phyloP scores from a whole-genome alignment of 2,888 invertebrate species.

The Parnassius mnemosyne region DNA sequence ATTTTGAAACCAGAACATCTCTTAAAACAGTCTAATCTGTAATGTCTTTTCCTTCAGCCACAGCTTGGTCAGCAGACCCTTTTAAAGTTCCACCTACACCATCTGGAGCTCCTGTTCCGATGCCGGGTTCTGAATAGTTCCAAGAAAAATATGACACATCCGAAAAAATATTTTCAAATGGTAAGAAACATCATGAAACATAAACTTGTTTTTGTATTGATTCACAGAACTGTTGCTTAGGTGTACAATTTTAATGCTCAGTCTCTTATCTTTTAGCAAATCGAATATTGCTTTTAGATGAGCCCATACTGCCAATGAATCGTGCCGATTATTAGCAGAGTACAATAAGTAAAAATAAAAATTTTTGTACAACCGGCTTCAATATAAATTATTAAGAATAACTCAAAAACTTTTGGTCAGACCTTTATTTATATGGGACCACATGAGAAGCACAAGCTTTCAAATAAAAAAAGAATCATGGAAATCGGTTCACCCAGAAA shows the following conservation, averaged over 20 bases:
- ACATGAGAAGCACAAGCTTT: too few species aligned
- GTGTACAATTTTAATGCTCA: background rate
- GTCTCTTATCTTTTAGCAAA: background rate
- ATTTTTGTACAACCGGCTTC: too few species aligned
- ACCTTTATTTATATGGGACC: too few species aligned
- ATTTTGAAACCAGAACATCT: background rate
- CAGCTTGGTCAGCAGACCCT: background rate
- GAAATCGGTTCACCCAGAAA: too few species aligned
- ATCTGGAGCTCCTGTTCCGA: background rate
- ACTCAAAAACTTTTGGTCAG: too few species aligned
- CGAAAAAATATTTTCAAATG: background rate
- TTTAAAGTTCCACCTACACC: background rate
- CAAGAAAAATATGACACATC: background rate
- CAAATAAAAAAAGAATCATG: too few species aligned
- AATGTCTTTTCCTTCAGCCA: background rate
- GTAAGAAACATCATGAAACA: background rate
- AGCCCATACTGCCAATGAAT: background rate
- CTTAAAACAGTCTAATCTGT: background rate
- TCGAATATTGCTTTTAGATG: background rate
- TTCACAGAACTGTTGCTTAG: background rate
- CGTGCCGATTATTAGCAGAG: background rate
- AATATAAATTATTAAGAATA: too few species aligned
- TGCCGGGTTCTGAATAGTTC: background rate
- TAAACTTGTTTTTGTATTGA: constrained; percentile 1
- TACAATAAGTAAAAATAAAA: too few species aligned